Conservation (phyloP, 2,113 vertebrate genomes). For the Lophius piscatorius region DNA sequence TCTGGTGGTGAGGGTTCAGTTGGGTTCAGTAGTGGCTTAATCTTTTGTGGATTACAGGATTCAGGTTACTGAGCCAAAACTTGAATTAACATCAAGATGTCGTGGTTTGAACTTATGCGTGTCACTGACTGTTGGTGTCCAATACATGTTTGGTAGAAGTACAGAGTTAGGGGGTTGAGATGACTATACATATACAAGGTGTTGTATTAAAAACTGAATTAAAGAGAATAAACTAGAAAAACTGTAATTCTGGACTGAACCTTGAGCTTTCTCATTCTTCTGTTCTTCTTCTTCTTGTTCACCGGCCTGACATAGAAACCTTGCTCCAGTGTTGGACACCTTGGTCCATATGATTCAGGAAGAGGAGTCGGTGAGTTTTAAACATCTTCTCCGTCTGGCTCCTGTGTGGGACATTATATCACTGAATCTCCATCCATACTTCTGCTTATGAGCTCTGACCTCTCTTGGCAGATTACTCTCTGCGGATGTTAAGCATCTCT, state of each 20-base stretch:
- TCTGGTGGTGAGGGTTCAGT: neutral
- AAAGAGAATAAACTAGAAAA: too few species aligned
- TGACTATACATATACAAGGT: conserved; percentile 3
- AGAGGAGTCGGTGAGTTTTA: conserved; percentile 93
- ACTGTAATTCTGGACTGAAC: too few species aligned
- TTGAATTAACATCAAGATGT: too few species aligned
- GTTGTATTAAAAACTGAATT: neutral
- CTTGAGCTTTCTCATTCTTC: too few species aligned
- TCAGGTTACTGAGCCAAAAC: neutral
- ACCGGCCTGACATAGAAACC: conserved; percentile 84
- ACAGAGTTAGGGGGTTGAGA: neutral
- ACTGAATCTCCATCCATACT: conserved; percentile 26
- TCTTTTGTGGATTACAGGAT: neutral
- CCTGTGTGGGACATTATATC: conserved; percentile 16
- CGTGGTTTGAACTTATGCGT: too few species aligned
- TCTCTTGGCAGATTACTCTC: neutral
- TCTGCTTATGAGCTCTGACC: conserved; percentile 32
- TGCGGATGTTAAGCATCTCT: neutral
- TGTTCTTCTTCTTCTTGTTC: neutral
- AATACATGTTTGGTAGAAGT: neutral
- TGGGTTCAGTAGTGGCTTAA: conserved; percentile 7
- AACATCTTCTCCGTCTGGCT: conserved; percentile 3
- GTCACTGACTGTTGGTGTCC: neutral
- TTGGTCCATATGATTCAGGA: conserved; percentile 99
- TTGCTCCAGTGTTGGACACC: conserved; percentile 93